A percentile compares a stretch with the other conserved stretches of the same genome.
Evolutionary conservation across 2,797 vertebrate genomes (phyloP).

Genomic region (Triplophysa yarkandensis): DNA sequence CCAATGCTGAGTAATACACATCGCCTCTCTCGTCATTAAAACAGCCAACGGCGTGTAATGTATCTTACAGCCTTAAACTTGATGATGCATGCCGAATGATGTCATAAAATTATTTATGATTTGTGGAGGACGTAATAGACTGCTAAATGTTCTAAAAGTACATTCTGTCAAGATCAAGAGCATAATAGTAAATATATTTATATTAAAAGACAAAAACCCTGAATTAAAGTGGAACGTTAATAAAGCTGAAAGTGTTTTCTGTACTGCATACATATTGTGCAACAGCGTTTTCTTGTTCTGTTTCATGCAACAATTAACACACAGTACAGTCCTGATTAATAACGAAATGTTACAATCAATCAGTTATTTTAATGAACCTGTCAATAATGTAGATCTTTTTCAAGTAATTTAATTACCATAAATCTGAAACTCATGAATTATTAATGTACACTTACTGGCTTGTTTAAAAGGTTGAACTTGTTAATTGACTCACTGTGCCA

Average conservation of each 20-base stretch:
- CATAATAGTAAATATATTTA: too few species aligned
- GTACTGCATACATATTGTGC: neutral
- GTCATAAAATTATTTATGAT: too few species aligned
- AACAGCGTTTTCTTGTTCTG: neutral
- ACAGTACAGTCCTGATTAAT: neutral
- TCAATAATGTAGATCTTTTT: neutral
- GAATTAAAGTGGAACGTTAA: neutral
- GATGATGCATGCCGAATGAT: too few species aligned
- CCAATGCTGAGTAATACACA: too few species aligned
- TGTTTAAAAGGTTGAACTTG: neutral
- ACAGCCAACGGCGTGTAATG: too few species aligned
- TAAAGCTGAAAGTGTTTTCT: neutral
- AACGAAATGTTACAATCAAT: neutral
- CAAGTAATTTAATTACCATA: neutral
- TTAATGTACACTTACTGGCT: neutral
- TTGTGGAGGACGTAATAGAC: too few species aligned
- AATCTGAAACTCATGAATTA: neutral
- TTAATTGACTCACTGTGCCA: neutral
- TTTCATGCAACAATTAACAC: neutral
- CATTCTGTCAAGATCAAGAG: too few species aligned
- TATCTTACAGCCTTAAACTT: too few species aligned
- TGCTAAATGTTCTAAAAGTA: too few species aligned
- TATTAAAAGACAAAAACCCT: too few species aligned
- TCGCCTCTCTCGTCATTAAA: too few species aligned
- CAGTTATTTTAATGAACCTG: neutral